Evolutionary conservation across 2,113 vertebrate species (phyloP).

Genomic region (Egretta garzetta): DNA sequence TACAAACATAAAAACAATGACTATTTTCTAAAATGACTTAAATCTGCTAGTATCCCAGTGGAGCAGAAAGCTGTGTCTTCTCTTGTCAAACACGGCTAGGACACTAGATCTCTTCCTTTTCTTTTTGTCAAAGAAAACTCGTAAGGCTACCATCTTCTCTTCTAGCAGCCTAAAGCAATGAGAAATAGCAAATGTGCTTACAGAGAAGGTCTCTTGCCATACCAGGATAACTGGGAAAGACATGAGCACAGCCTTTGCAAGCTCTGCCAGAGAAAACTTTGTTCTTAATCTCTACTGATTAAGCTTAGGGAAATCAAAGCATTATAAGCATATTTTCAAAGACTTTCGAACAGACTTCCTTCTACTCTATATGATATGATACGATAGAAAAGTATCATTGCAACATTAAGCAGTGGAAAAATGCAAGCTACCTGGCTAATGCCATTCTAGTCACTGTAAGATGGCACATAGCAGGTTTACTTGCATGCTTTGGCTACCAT

Average conservation of each 20-base stretch:
- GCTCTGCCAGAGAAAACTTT: neutral
- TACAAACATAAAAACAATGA: neutral
- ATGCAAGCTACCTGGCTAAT: neutral
- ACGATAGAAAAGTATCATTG: neutral
- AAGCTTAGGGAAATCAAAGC: slow-evolving; percentile 16
- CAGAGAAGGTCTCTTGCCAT: neutral
- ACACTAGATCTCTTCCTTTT: neutral
- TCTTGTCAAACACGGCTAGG: neutral
- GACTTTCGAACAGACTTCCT: neutral
- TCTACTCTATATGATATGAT: neutral
- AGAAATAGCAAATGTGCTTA: neutral
- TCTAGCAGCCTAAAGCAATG: neutral
- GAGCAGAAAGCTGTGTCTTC: neutral
- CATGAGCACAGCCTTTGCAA: neutral
- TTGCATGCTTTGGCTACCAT: neutral
- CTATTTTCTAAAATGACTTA: neutral
- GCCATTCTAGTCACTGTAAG: neutral
- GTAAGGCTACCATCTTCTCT: neutral
- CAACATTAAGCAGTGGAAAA: neutral
- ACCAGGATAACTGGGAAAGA: neutral
- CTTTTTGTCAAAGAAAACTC: neutral
- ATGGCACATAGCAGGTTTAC: neutral
- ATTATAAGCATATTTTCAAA: neutral
- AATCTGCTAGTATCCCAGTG: neutral
- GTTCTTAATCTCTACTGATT: neutral